Evolutionary conservation across 2,113 vertebrate genomes (phyloP).

Genomic region (Odontesthes bonariensis): DNA sequence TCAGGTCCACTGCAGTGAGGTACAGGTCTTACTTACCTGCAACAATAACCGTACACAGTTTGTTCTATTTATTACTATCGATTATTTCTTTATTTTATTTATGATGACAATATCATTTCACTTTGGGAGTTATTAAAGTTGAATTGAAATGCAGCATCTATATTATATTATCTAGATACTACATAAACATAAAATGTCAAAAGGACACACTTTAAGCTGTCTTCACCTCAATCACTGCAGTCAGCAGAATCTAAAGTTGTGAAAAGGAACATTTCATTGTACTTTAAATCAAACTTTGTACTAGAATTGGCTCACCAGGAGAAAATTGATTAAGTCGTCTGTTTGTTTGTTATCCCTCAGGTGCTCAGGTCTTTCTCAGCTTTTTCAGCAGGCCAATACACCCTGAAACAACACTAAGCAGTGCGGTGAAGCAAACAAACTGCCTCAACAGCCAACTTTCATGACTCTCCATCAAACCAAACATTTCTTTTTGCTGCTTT

Average conservation of each 20-base stretch:
- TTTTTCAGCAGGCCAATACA: slow-evolving; percentile 51
- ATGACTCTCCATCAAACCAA: background rate
- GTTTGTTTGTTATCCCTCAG: slow-evolving; percentile 11
- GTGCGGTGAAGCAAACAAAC: background rate
- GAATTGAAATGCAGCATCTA: no score
- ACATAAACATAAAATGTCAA: no score
- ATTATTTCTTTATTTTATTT: no score
- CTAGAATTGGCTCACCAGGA: background rate
- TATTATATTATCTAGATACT: no score
- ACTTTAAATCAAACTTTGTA: slow-evolving; percentile 1
- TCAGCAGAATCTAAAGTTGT: background rate
- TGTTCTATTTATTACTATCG: no score
- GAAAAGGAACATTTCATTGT: background rate
- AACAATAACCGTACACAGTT: no score
- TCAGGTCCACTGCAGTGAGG: no score
- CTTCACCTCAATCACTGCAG: no score
- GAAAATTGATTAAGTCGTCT: slow-evolving; percentile 9
- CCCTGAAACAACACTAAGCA: slow-evolving; percentile 53
- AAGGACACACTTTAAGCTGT: no score
- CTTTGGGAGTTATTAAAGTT: no score
- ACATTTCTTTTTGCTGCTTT: background rate
- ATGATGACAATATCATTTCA: no score
- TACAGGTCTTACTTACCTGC: no score
- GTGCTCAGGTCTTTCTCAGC: slow-evolving; percentile 29
- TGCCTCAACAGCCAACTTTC: background rate